Conservation (phyloP, 2,113 vertebrate species). For the Delphinus delphis region DNA sequence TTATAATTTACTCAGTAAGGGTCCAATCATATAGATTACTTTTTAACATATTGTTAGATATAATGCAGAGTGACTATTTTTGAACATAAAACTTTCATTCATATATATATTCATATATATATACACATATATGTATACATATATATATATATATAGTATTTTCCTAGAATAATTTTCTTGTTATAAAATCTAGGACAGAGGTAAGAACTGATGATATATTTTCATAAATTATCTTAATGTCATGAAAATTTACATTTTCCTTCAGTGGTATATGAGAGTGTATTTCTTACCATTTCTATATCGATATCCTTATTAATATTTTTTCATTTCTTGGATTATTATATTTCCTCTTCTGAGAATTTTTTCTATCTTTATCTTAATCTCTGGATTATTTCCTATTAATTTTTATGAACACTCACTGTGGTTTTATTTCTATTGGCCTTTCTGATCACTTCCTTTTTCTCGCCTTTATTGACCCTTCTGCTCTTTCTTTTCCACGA, state of each 20-base stretch:
- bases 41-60: not conserved
- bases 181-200: not conserved
- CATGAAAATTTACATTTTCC: not conserved
- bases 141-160: not conserved
- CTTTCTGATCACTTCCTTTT: not conserved
- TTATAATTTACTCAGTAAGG: not conserved
- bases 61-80: not conserved
- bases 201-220: not conserved
- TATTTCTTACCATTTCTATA: not conserved
- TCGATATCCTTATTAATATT: not conserved
- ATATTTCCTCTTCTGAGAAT: not conserved
- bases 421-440: not conserved
- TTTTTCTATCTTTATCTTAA: not conserved
- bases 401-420: not conserved
- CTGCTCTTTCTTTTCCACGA: not conserved
- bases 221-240: not conserved
- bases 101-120: not conserved
- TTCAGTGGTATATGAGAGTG: not conserved
- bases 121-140: not conserved
- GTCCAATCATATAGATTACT: not conserved
- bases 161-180: not conserved
- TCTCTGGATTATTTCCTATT: not conserved
- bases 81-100: not conserved
- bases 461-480: not conserved
- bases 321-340: not conserved